A percentile compares a stretch with the other conserved stretches of the same genome.
phyloP scores from a whole-genome alignment of 2,797 vertebrate genomes.

The Odontamblyopus rebecca region DNA sequence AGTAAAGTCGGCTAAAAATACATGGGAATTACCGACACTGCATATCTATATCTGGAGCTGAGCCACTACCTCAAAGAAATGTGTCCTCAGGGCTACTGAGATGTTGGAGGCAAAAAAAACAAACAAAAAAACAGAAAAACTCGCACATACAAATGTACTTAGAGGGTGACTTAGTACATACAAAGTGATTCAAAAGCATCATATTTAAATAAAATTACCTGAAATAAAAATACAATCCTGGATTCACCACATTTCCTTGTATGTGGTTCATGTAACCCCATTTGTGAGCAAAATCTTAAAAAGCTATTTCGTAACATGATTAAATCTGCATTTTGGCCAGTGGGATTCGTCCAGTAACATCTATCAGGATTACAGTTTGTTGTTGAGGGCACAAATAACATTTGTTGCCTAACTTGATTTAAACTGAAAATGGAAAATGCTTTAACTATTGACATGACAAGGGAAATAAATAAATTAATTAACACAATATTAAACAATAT shows the following conservation, averaged over 20 bases:
- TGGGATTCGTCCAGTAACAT: conserved; percentile 21
- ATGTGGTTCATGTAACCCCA: no score
- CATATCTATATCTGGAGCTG: conserved; percentile 23
- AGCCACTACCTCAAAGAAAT: neutral
- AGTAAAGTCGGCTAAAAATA: conserved; percentile 19
- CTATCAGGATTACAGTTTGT: neutral
- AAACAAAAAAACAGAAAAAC: no score
- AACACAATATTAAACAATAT: no score
- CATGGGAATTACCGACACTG: conserved; percentile 2
- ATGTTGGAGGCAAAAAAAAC: no score
- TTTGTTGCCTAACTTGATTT: no score
- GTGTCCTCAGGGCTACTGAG: no score
- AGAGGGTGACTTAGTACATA: no score
- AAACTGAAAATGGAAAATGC: no score
- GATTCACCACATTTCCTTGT: neutral
- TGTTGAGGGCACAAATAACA: neutral
- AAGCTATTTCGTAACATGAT: neutral
- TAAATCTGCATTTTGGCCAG: neutral
- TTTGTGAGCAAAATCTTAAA: neutral
- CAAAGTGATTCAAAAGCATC: neutral
- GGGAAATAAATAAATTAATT: no score
- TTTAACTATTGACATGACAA: no score
- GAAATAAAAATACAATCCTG: neutral
- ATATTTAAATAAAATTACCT: neutral
- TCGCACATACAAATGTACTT: neutral